Evolutionary conservation across 2,888 invertebrate genomes (phyloP), one percentile per base, ranked within the genome.

Genomic region (Melanotus villosus): DNA sequence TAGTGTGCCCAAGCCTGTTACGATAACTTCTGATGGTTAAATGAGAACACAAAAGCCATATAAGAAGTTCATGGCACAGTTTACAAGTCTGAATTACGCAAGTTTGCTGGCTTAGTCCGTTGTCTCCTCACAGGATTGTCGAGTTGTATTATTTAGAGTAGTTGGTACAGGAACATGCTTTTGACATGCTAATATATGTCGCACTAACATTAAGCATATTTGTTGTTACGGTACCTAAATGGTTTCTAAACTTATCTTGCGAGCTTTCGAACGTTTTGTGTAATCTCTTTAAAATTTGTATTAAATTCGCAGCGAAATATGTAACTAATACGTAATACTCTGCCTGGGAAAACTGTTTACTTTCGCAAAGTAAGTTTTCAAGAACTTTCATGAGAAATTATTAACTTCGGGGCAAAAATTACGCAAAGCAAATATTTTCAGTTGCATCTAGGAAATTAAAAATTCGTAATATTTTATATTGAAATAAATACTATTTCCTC

Each of bases 161-260:
- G 72, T 74, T 67, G 68, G 68, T 71, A 65, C 54, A 72, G 68
- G 68, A 73, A 70, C 52, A 72, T 75, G 75, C 71, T 73, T 75
- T 75, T 75, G 75, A 75, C 75, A 75, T 73, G 75, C 68, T 73
- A 75, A 73, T 75, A 68, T 75, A 71, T 74, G 71, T 71, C 65
- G 66, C 64, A 65, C 67, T 54, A 52, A 64, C 45, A 45, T 43
- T 64, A 52, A 50, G 65, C 66, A 67, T 64, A 71, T 52, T 70
- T 56, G 68, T 65, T 54, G 68, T 68, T 68, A 65, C 65, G 60
- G 72, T 68, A 71, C 72, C 69, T 64, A 38, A 54, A 38, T 56
- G 52, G 56, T 52, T 64, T 64, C 43, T 32, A 43, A 64, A 52
- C 56, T 52, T 23, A 36, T 36, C 62, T 14, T 26, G 32, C 23